Percentiles rank a stretch among this genome's conserved stretches.
Evolutionary conservation across 2,113 vertebrate genomes (phyloP).

Genomic region (Cepphus grylle): DNA sequence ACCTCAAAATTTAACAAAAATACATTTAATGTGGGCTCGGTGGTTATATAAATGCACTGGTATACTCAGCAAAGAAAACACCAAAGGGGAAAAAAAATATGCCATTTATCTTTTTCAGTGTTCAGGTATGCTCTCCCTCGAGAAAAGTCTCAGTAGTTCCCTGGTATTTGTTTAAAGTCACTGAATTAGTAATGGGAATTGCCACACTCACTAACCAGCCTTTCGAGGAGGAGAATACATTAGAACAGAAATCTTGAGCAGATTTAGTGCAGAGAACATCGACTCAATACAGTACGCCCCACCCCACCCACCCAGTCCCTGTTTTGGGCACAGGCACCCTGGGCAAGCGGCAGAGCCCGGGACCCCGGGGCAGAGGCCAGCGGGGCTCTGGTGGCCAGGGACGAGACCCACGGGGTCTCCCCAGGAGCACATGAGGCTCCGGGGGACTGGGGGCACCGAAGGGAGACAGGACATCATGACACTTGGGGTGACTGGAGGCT

Average conservation of each 20-base stretch:
- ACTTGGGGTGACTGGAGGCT: background rate
- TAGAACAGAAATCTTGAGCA: background rate
- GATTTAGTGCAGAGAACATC: background rate
- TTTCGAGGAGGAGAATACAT: background rate
- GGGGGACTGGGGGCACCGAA: accelerated
- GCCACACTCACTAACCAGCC: background rate
- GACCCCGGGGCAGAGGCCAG: accelerated
- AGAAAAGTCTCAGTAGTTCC: background rate
- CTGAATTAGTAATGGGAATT: background rate
- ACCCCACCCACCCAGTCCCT: background rate
- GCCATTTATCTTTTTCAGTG: background rate
- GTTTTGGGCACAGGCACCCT: background rate
- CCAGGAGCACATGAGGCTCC: no score
- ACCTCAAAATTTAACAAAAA: background rate
- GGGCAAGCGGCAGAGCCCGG: no score
- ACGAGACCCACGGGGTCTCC: accelerated
- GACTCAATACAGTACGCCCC: background rate
- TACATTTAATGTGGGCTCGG: background rate
- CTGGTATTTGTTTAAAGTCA: slow-evolving; percentile 3
- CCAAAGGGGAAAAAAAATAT: background rate
- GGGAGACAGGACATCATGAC: background rate
- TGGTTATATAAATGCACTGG: background rate
- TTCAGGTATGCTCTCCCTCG: background rate
- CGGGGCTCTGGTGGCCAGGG: background rate
- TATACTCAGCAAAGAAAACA: background rate